Percentiles rank a stretch among this genome's conserved stretches.
These are phyloP conservation scores for Oncorhynchus tshawytscha DNA, from an alignment of 2,113 vertebrate genomes.

Conservation along the genomic window DNA sequence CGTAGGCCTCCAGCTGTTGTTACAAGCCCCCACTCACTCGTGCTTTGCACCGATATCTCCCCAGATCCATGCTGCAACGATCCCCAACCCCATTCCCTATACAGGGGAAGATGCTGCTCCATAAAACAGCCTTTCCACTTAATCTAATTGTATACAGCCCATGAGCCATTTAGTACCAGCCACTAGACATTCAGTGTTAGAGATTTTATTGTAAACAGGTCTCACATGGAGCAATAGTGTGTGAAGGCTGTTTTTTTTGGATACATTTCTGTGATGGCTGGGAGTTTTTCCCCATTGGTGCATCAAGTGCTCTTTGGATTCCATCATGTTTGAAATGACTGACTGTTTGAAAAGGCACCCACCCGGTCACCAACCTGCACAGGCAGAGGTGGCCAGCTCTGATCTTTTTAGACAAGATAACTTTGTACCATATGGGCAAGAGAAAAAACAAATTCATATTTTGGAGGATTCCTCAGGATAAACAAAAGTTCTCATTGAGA, in stretches of 20 bases:
- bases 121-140: neutral
- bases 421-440: neutral
- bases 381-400: neutral
- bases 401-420: neutral
- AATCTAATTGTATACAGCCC: neutral
- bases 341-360: neutral
- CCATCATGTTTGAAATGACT: neutral
- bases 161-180: neutral
- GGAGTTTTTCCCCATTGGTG: neutral
- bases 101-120: neutral
- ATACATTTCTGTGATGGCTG: neutral
- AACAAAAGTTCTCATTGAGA: neutral
- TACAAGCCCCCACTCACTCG: constrained; percentile 16
- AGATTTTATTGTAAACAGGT: constrained; percentile 4
- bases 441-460: neutral
- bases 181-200: neutral
- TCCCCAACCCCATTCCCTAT: neutral
- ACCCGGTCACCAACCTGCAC: neutral
- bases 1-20: constrained; percentile 16
- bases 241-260: neutral
- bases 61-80: neutral
- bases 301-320: neutral
- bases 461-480: neutral
- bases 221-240: neutral
- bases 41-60: constrained; percentile 47